A percentile compares a stretch with the other conserved stretches of the same genome.
Conservation (phyloP, 2,113 vertebrate genomes). For the Gymnorhina tibicen region DNA sequence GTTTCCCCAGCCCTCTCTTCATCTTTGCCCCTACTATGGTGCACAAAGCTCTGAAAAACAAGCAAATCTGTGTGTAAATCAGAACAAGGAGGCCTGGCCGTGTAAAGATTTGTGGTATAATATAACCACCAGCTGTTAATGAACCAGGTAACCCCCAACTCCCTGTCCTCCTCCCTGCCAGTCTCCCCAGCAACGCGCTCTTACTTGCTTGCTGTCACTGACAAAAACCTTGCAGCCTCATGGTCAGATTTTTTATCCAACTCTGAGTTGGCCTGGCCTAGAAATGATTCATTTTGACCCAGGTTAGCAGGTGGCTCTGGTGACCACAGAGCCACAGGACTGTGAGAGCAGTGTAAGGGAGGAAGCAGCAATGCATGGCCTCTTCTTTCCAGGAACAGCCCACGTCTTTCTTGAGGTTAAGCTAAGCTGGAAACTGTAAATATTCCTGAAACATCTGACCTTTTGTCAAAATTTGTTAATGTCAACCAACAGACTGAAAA, state of each 20-base stretch:
- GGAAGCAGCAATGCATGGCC: background rate
- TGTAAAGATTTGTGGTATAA: background rate
- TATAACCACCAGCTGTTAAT: background rate
- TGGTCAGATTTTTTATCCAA: background rate
- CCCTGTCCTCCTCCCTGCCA: background rate
- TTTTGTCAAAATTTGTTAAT: background rate
- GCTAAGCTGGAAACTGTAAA: background rate
- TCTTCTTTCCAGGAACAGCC: background rate
- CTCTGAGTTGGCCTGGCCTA: background rate
- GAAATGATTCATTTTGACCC: background rate
- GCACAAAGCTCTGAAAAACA: background rate
- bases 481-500: background rate
- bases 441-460: background rate
- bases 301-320: background rate
- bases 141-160: background rate
- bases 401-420: background rate
- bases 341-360: background rate
- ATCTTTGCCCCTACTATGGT: background rate
- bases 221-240: background rate
- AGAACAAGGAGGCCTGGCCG: background rate
- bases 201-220: background rate
- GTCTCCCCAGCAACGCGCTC: accelerated
- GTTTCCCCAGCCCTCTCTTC: background rate
- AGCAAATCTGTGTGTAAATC: background rate
- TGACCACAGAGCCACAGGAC: background rate